A percentile compares a stretch with the other conserved stretches of the same genome.
phyloP scores from a whole-genome alignment of 2,113 vertebrate species.

The Tragelaphus buxtoni region DNA sequence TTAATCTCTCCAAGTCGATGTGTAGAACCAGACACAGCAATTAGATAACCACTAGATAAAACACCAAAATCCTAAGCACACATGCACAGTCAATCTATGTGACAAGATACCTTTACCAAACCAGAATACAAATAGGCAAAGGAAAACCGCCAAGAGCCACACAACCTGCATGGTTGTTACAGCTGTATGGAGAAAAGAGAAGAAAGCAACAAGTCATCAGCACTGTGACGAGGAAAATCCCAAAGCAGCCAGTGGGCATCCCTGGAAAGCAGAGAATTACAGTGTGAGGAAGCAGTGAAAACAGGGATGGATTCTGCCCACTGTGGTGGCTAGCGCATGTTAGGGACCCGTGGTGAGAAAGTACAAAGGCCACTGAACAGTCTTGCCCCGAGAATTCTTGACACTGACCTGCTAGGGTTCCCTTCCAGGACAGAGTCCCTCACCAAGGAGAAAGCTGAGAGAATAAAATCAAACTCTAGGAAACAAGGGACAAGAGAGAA shows the following conservation, averaged over 20 bases:
- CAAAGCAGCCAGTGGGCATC: background rate
- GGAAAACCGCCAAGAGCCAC: background rate
- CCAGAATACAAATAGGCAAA: background rate
- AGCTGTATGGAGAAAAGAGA: background rate
- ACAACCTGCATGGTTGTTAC: too few species aligned
- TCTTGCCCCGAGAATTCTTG: background rate
- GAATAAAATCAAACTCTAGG: background rate
- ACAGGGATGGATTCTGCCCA: background rate
- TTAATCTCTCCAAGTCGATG: background rate
- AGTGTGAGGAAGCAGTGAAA: background rate
- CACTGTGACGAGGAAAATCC: background rate
- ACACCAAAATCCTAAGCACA: background rate
- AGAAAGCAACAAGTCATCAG: background rate
- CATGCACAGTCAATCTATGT: background rate
- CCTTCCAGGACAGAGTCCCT: background rate
- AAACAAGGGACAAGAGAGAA: background rate
- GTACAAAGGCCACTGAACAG: fast-evolving
- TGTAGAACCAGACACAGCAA: background rate
- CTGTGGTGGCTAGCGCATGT: background rate
- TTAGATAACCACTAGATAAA: background rate
- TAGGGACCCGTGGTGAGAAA: background rate
- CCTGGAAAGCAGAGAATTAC: background rate
- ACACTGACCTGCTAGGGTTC: background rate
- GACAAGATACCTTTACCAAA: background rate
- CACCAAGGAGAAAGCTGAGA: background rate